Percentiles rank a stretch among this genome's conserved stretches.
Evolutionary conservation across 2,797 vertebrate species (phyloP).

Genomic region (Syndactyla subalaris): DNA sequence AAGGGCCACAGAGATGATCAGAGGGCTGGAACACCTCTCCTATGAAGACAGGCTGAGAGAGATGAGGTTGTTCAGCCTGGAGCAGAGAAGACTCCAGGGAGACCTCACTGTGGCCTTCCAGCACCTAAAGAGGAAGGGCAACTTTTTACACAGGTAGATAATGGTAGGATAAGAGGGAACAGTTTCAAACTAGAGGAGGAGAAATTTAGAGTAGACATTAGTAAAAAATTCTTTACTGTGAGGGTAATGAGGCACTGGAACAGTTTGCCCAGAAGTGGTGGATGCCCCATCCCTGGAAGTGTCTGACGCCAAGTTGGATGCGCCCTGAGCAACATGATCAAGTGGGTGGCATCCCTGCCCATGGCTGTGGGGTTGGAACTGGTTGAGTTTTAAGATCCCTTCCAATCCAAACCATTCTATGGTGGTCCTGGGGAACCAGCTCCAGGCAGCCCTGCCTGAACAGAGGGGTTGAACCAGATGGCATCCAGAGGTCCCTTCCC

Average conservation of each 20-base stretch:
- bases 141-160: not conserved
- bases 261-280: not conserved
- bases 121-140: not conserved
- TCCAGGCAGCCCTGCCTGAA: not conserved
- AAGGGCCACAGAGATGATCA: not conserved
- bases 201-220: not conserved
- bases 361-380: not conserved
- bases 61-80: not conserved
- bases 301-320: accelerated
- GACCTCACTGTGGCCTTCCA: accelerated
- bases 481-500: not conserved
- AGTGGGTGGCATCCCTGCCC: not conserved
- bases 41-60: not conserved
- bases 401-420: not conserved
- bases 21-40: not conserved
- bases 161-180: not conserved
- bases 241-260: not conserved
- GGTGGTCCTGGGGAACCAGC: not conserved
- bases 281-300: not conserved
- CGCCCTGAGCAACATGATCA: not conserved
- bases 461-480: not conserved
- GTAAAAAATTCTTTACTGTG: not conserved
- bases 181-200: not conserved
- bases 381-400: not conserved
- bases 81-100: not conserved